Evolutionary conservation across 2,888 invertebrate genomes (phyloP), one percentile per base, ranked within the genome.

Genomic region (Ennomos fuscantarius): DNA sequence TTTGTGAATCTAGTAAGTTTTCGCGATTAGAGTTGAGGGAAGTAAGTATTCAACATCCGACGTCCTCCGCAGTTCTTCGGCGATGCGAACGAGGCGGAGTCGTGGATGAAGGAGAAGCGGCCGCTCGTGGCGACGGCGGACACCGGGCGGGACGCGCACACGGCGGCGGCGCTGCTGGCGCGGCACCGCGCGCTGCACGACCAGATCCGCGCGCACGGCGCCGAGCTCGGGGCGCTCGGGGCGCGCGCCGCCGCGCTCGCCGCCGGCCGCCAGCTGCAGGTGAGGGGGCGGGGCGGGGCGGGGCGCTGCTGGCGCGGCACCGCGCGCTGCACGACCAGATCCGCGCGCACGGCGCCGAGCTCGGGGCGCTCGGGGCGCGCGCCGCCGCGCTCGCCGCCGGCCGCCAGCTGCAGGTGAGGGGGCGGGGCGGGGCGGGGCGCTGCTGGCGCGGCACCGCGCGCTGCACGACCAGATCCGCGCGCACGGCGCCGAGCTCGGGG

Each of bases 31-130:
- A n/a, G n/a, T n/a, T n/a, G n/a, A n/a, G n/a, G n/a, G n/a, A n/a
- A n/a, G n/a, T n/a, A n/a, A n/a, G n/a, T n/a, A n/a, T n/a, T n/a
- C n/a, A 24, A 24, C 1, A 6, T 24, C 24, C 24, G 15, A 8
- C 32, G n/a, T 42, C 36, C 8, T 52, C 24, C 9, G 8, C 81
- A 95, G 94, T 99, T 98, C 91, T 98, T 98, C 84, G 97, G 98
- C 0, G 99, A 99, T 86, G 98, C 99, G 0, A 99, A 99, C 87
- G 99, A 99, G 79, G 97, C 98, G 0, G 99, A 99, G 74, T 98
- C 98, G 0, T 99, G 99, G 98, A 95, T 99, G 90, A 97, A 97
- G 69, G 99, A 99, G 85, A 98, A 98, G 87, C 96, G 97, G 87
- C 96, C 98, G 0, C 93, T 99, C 37, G 97, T 98, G 10, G 94